These are phyloP conservation scores for Chrysocyon brachyurus DNA, from an alignment of 2,797 vertebrate species.

Conservation along the genomic window DNA sequence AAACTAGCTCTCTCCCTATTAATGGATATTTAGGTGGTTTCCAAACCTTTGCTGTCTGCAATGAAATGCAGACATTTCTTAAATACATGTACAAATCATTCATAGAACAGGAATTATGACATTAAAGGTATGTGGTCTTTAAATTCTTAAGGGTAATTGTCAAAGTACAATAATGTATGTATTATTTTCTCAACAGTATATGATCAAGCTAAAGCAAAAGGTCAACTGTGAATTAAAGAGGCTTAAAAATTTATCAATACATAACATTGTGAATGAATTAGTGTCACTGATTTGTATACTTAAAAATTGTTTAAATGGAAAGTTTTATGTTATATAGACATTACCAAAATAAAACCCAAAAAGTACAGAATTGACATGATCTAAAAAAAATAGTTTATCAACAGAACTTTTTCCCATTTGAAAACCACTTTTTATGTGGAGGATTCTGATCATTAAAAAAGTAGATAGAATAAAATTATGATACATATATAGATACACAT, in stretches of 20 bases:
- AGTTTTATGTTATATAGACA: not conserved
- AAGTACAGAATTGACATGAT: too few species aligned
- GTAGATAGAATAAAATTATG: conserved; percentile 14
- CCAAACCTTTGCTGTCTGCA: conserved; percentile 28
- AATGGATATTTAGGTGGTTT: conserved; percentile 25
- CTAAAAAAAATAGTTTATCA: not conserved
- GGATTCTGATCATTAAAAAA: conserved; percentile 44
- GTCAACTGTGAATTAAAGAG: not conserved
- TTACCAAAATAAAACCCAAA: not conserved
- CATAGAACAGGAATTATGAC: not conserved
- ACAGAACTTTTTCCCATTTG: not conserved
- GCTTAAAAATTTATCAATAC: not conserved
- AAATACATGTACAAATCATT: conserved; percentile 15
- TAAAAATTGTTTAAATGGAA: not conserved
- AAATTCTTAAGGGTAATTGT: conserved; percentile 45
- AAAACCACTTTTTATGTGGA: not conserved
- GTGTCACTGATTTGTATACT: not conserved
- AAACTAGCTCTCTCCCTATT: not conserved
- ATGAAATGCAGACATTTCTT: not conserved
- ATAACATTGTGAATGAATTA: not conserved
- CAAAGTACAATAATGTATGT: not conserved
- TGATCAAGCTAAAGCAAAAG: conserved; percentile 4
- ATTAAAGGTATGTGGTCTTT: not conserved
- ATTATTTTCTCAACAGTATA: conserved; percentile 35
- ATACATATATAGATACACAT: not conserved